These are phyloP conservation scores for Limnephilus marmoratus DNA, from an alignment of 2,888 invertebrate genomes.

Conservation along the genomic window DNA sequence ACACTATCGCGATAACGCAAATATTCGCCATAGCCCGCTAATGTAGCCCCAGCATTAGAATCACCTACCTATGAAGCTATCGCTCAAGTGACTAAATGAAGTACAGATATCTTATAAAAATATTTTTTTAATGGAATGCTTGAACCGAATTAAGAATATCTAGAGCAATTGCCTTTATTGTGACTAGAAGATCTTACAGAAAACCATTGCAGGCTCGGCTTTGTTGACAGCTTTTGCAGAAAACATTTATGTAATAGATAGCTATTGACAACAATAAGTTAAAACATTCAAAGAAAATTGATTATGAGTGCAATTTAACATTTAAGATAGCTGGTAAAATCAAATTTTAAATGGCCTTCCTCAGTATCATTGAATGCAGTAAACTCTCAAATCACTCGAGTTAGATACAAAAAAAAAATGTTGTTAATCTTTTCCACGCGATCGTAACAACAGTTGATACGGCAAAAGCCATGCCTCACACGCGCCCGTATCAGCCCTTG, in stretches of 20 bases:
- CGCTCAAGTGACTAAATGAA: not conserved
- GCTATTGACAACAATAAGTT: too few relatives aligned
- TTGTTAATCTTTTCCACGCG: too few relatives aligned
- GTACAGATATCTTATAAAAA: not conserved
- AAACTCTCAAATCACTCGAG: not conserved
- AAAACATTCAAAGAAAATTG: not conserved
- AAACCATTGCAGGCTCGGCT: not conserved
- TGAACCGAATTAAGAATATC: not conserved
- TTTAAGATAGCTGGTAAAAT: not conserved
- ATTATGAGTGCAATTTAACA: not conserved
- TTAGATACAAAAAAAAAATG: not conserved
- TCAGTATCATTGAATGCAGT: not conserved
- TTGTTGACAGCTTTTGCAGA: not conserved
- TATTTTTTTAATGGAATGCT: not conserved
- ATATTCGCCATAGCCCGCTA: too few relatives aligned
- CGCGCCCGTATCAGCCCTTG: too few relatives aligned
- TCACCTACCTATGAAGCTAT: too few relatives aligned
- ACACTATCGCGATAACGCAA: too few relatives aligned
- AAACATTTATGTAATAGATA: not conserved
- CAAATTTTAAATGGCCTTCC: not conserved
- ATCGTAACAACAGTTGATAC: too few relatives aligned
- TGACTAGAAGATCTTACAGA: not conserved
- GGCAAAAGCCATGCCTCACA: too few relatives aligned
- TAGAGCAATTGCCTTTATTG: not conserved
- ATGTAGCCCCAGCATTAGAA: too few relatives aligned